A percentile compares a stretch with the other conserved stretches of the same genome.
phyloP scores from a whole-genome alignment of 2,888 invertebrate genomes.

The Reticulitermes lucifugus region DNA sequence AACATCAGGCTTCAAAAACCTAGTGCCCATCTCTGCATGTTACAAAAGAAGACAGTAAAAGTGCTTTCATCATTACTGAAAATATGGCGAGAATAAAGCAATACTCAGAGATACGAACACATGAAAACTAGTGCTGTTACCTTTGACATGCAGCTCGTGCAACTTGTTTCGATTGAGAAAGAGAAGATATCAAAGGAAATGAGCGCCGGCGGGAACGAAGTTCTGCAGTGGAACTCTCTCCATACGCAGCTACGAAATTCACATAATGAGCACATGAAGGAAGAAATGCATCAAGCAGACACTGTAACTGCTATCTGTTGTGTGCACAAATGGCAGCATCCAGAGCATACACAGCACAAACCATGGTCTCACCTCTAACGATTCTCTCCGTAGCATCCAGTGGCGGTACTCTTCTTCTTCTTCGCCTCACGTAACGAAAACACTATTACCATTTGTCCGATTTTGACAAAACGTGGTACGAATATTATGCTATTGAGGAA shows the following conservation, averaged over 20 bases:
- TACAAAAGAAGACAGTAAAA: neutral
- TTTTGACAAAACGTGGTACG: no score
- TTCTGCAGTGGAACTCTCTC: neutral
- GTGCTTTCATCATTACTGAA: neutral
- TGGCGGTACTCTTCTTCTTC: neutral
- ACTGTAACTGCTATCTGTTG: neutral
- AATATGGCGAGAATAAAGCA: neutral
- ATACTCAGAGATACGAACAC: neutral
- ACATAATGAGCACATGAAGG: constrained; percentile 10
- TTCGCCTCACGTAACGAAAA: neutral
- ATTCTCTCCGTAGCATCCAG: neutral
- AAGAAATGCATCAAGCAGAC: neutral
- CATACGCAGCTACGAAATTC: neutral
- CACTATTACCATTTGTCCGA: no score
- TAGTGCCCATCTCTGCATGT: no score
- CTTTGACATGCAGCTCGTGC: neutral
- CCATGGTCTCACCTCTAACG: neutral
- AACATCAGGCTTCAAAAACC: no score
- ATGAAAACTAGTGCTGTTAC: neutral
- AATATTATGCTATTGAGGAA: no score
- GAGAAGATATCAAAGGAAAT: constrained; percentile 8
- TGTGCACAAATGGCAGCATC: neutral
- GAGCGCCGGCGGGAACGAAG: neutral
- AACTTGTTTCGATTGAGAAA: neutral
- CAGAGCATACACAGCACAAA: neutral